Evolutionary conservation across 2,888 invertebrate genomes (phyloP).

Genomic region (Epinotia bilunana): DNA sequence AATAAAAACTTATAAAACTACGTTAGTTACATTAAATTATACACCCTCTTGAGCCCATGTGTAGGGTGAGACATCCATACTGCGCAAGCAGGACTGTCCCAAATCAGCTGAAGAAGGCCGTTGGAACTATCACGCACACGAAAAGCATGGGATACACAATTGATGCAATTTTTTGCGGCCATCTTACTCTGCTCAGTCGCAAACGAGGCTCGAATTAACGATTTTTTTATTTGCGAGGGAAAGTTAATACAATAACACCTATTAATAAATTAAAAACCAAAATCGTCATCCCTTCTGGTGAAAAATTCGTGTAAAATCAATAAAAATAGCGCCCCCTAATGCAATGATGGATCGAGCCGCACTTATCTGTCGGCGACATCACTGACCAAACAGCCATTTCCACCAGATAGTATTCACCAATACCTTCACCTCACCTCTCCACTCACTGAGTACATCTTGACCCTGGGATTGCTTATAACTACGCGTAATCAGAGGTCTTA

Average conservation of each 20-base stretch:
- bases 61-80: too few species aligned
- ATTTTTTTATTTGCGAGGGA: too few species aligned
- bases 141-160: too few species aligned
- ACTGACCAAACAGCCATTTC: constrained; percentile 61
- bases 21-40: too few species aligned
- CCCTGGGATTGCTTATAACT: background rate
- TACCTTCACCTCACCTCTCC: background rate
- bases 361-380: constrained; percentile 77
- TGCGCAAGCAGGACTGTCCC: too few species aligned
- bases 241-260: background rate
- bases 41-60: too few species aligned
- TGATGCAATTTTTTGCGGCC: too few species aligned
- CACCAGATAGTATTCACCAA: constrained; percentile 45
- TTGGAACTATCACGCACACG: too few species aligned
- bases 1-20: too few species aligned
- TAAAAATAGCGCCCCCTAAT: constrained; percentile 73
- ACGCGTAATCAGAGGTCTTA: background rate
- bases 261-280: constrained; percentile 27
- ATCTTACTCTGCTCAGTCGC: too few species aligned
- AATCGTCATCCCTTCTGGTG: constrained; percentile 45
- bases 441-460: background rate
- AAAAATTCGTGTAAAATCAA: constrained; percentile 73
- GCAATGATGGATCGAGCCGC: constrained; percentile 74
- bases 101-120: too few species aligned
- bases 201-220: too few species aligned